phyloP scores from a whole-genome alignment of 2,888 invertebrate genomes.

The Glyphotaelius pellucidus region DNA sequence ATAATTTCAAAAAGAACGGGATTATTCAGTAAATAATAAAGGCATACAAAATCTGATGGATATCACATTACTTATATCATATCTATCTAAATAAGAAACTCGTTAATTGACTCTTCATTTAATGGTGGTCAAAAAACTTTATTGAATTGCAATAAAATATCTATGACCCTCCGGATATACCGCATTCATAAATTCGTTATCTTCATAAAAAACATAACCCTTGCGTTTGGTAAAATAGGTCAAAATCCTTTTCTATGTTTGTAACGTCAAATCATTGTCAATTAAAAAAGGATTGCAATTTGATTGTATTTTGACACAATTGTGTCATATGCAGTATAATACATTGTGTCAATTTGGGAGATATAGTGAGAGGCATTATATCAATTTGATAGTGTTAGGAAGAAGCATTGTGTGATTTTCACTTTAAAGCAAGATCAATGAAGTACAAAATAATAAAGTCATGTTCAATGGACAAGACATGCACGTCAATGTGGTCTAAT shows the following conservation, averaged over 20 bases:
- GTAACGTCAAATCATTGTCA: background rate
- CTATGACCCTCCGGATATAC: background rate
- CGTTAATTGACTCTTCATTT: background rate
- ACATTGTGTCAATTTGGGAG: background rate
- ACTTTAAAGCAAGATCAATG: background rate
- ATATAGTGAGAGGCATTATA: background rate
- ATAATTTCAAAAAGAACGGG: background rate
- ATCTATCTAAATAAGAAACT: background rate
- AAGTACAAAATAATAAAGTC: background rate
- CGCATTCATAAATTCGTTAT: background rate
- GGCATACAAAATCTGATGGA: background rate
- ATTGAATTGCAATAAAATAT: background rate
- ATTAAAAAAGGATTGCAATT: conserved; percentile 27
- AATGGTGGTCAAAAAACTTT: background rate
- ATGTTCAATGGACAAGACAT: conserved; percentile 5
- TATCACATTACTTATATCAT: background rate
- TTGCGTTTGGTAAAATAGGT: background rate
- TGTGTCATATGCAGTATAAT: conserved; percentile 2
- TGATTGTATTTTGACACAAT: conserved; percentile 34
- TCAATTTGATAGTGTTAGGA: background rate
- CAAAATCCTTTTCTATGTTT: background rate
- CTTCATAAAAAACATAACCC: background rate
- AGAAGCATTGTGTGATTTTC: conserved; percentile 21
- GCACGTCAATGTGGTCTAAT: conserved; percentile 38
- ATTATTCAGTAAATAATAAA: background rate